Percentiles rank a stretch among this genome's conserved stretches.
Evolutionary conservation across 2,113 vertebrate genomes (phyloP).

Genomic region (Tyrannus savana): DNA sequence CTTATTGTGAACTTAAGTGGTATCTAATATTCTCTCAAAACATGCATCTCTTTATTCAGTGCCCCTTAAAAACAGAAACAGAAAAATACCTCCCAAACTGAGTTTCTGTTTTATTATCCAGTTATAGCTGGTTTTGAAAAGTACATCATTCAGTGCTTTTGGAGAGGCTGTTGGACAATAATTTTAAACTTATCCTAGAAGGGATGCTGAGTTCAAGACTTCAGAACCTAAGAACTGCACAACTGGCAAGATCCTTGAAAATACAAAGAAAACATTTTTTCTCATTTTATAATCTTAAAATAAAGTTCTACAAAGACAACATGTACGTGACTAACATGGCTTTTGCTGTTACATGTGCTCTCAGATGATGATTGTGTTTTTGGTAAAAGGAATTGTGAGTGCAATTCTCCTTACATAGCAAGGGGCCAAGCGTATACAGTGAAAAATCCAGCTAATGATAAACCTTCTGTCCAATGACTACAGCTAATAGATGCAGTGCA

Average conservation of each 20-base stretch:
- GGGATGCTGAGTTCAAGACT: background rate
- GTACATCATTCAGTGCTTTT: background rate
- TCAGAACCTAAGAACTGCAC: background rate
- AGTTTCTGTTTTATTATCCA: background rate
- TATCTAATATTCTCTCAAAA: background rate
- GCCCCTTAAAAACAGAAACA: background rate
- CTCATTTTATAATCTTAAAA: background rate
- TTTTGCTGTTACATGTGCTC: background rate
- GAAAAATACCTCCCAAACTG: background rate
- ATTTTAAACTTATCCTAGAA: background rate
- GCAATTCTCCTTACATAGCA: slow-evolving; percentile 5
- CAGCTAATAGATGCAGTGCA: background rate
- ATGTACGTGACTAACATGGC: background rate
- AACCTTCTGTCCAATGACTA: background rate
- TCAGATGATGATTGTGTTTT: background rate
- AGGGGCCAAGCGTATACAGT: background rate
- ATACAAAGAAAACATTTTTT: background rate
- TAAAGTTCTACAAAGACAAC: background rate
- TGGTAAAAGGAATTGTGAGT: background rate
- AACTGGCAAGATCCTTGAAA: background rate
- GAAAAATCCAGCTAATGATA: slow-evolving; percentile 7
- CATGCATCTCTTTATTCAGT: background rate
- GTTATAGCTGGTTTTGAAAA: background rate
- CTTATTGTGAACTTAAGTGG: background rate
- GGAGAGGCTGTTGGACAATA: background rate